Conservation (phyloP, 2,888 invertebrate species). For the Eucriotettix oculatus region DNA sequence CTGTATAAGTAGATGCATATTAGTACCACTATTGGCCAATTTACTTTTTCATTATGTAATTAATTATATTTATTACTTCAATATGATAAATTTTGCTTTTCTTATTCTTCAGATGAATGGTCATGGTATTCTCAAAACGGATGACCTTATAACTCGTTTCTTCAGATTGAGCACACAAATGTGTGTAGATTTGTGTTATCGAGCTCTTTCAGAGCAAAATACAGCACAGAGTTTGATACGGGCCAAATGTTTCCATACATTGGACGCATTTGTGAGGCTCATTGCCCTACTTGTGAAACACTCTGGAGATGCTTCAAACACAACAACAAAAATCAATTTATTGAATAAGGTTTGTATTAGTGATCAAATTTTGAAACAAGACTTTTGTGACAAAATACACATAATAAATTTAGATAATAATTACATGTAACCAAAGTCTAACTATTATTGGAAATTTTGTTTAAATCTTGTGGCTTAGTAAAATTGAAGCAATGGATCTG, state of each 20-base stretch:
- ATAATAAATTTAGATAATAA: no score
- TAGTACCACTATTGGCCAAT: no score
- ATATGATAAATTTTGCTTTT: constrained; percentile 1
- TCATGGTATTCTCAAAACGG: constrained; percentile 89
- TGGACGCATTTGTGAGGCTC: constrained; percentile 88
- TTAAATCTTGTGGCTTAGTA: no score
- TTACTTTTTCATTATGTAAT: no score
- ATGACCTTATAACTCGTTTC: constrained; percentile 92
- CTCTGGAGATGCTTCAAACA: constrained; percentile 77
- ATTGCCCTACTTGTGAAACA: constrained; percentile 90
- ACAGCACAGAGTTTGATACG: constrained; percentile 49
- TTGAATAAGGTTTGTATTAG: constrained; percentile 61
- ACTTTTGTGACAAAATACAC: no score
- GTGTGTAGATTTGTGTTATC: constrained; percentile 88
- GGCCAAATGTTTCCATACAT: constrained; percentile 85
- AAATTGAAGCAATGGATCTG: no score
- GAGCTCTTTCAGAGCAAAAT: constrained; percentile 57
- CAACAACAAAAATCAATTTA: constrained; percentile 90
- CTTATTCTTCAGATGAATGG: constrained; percentile 61
- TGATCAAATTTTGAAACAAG: not conserved
- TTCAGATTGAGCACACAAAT: constrained; percentile 92
- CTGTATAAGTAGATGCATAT: no score
- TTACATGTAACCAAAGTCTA: no score
- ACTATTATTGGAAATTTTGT: no score
- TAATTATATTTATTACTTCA: not conserved